phyloP scores from a whole-genome alignment of 1,140 invertebrate species.

The Drosophila pachea region DNA sequence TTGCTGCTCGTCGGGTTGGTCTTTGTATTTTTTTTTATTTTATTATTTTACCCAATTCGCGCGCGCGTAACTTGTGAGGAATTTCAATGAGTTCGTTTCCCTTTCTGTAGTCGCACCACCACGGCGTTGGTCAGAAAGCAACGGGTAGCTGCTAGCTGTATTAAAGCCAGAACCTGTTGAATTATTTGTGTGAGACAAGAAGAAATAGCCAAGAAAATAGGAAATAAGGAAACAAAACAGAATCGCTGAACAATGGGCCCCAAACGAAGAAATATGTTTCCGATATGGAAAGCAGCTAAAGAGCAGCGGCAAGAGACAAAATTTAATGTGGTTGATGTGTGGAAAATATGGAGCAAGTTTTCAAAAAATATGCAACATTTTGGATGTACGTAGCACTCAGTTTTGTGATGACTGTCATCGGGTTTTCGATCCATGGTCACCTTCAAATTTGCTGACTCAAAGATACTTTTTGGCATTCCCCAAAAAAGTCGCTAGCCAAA shows the following conservation, averaged over 20 bases:
- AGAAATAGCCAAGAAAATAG: not conserved
- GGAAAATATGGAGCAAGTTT: not conserved
- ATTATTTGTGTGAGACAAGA: constrained; percentile 49
- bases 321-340: not conserved
- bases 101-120: constrained; percentile 61
- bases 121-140: constrained; percentile 29
- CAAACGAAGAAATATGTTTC: constrained; percentile 2
- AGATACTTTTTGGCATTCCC: constrained; percentile 42
- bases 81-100: constrained; percentile 77
- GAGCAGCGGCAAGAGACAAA: not conserved
- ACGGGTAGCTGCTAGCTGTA: constrained; percentile 17
- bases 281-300: constrained; percentile 1
- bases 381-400: no score
- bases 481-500: constrained; percentile 62
- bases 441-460: constrained; percentile 34
- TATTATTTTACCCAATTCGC: constrained; percentile 67
- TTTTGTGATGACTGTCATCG: not conserved
- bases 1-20: no score
- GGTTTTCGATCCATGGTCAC: constrained; percentile 26
- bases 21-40: constrained; percentile 37
- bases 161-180: constrained; percentile 48
- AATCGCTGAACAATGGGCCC: constrained; percentile 29
- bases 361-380: not conserved
- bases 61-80: constrained; percentile 60
- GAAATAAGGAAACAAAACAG: not conserved